Evolutionary conservation across 2,113 vertebrate species (phyloP).

Genomic region (Leucosticte australis): DNA sequence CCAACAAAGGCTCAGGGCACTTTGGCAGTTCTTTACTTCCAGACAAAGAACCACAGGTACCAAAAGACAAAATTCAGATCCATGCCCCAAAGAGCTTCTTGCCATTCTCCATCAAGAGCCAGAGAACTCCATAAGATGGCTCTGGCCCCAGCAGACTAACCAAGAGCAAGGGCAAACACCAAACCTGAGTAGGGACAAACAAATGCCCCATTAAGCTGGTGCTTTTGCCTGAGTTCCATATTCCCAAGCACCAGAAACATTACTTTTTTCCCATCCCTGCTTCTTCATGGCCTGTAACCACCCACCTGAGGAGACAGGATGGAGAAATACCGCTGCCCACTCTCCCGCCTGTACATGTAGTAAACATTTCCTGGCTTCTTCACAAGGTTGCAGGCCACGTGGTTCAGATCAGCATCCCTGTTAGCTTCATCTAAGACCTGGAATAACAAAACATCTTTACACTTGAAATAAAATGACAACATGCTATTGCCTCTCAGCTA

Average conservation of each 20-base stretch:
- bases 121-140: not conserved
- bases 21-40: not conserved
- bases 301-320: conserved; percentile 91
- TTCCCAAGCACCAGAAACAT: not conserved
- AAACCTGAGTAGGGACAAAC: not conserved
- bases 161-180: not conserved
- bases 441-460: not conserved
- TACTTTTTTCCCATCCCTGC: not conserved
- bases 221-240: not conserved
- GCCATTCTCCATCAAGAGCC: not conserved
- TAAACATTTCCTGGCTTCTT: conserved; percentile 94
- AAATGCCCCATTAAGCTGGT: not conserved
- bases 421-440: conserved; percentile 93
- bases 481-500: not conserved
- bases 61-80: not conserved
- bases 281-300: not conserved
- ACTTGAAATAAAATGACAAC: not conserved
- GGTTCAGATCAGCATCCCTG: conserved; percentile 90
- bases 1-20: not conserved
- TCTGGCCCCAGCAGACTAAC: not conserved
- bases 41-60: not conserved
- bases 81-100: not conserved
- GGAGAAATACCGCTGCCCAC: conserved; percentile 93
- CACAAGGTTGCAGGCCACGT: conserved; percentile 91
- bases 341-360: conserved; percentile 87